Percentiles rank a stretch among this genome's conserved stretches.
Conservation (phyloP, 2,113 vertebrate genomes). For the Orcinus orca region DNA sequence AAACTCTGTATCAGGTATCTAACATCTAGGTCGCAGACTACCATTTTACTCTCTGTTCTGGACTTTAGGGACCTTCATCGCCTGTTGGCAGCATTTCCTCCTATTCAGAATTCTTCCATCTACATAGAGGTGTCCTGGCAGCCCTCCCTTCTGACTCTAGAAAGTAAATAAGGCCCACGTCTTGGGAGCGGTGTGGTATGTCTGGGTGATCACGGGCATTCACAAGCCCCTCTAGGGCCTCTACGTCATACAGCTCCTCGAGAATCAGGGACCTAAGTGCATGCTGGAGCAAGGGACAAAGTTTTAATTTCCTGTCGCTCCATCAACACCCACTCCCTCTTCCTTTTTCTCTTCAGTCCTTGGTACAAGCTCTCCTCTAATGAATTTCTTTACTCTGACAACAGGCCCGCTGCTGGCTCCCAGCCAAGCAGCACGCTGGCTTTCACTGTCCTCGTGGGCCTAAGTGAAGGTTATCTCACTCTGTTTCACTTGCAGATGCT, state of each 20-base stretch:
- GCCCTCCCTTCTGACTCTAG: background rate
- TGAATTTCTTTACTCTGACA: conserved; percentile 62
- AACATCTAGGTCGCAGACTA: background rate
- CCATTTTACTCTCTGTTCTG: background rate
- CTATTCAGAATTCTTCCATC: background rate
- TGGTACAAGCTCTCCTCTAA: conserved; percentile 53
- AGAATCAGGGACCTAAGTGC: background rate
- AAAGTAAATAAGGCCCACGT: background rate
- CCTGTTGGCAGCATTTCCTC: background rate
- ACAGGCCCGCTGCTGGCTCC: conserved; percentile 58
- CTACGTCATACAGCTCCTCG: background rate
- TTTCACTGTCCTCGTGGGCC: conserved; percentile 73
- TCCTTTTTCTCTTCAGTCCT: conserved; percentile 1
- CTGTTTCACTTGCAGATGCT: conserved; percentile 80
- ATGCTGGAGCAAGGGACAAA: background rate
- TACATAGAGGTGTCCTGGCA: background rate
- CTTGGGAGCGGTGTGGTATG: background rate
- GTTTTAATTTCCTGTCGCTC: conserved; percentile 55
- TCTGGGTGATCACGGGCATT: no score
- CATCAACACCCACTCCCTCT: conserved; percentile 7
- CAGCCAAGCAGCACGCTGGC: background rate
- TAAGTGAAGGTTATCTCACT: conserved; percentile 81
- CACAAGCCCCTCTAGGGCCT: background rate
- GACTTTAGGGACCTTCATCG: background rate
- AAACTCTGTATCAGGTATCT: background rate